These are phyloP conservation scores for Notechis scutatus DNA, from an alignment of 2,113 vertebrate genomes.

Conservation along the genomic window DNA sequence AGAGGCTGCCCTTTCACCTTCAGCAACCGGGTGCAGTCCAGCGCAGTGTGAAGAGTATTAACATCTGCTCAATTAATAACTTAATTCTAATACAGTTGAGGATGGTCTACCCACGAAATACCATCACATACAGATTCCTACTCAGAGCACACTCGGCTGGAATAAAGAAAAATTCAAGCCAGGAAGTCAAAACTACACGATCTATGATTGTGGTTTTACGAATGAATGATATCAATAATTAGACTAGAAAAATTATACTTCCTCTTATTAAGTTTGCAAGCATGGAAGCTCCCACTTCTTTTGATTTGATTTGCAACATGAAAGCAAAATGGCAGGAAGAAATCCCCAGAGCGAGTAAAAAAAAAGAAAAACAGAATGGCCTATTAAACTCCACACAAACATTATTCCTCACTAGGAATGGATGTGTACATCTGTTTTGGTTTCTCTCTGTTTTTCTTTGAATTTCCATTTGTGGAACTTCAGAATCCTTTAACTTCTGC, in stretches of 20 bases:
- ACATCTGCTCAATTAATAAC: not conserved
- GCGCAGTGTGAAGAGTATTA: not conserved
- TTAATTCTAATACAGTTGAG: not conserved
- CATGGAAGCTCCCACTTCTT: not conserved
- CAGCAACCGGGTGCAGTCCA: not conserved
- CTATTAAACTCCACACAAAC: not conserved
- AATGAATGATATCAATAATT: not conserved
- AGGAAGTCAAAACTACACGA: not conserved
- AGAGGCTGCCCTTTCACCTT: slow-evolving; percentile 4
- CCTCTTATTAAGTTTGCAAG: not conserved
- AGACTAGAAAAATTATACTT: not conserved
- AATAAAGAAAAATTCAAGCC: not conserved
- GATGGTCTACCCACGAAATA: not conserved
- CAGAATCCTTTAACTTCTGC: not conserved
- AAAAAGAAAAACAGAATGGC: too few species aligned
- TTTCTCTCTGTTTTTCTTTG: not conserved
- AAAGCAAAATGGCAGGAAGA: not conserved
- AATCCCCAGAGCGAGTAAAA: not conserved
- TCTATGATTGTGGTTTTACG: not conserved
- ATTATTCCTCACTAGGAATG: not conserved
- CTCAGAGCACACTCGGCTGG: not conserved
- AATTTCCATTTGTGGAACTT: not conserved
- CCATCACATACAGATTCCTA: not conserved
- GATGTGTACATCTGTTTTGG: not conserved
- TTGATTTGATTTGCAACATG: not conserved